These are phyloP conservation scores for Andrena camellia DNA, from an alignment of 2,888 invertebrate genomes.

Conservation along the genomic window DNA sequence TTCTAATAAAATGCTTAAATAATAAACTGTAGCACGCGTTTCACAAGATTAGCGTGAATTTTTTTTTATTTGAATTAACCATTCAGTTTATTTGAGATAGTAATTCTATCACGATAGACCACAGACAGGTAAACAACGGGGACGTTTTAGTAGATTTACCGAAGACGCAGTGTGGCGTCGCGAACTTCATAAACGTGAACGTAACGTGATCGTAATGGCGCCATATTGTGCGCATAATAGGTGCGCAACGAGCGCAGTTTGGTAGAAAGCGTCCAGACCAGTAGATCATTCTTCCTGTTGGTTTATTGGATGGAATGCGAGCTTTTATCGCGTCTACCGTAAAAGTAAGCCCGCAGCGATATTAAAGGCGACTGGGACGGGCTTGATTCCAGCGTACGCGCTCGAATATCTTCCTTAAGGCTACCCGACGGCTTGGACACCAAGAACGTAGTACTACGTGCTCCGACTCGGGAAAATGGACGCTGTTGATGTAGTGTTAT, in stretches of 20 bases:
- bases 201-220: background rate
- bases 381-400: background rate
- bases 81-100: too few species aligned
- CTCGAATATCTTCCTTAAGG: too few species aligned
- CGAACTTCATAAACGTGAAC: slow-evolving; percentile 14
- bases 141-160: background rate
- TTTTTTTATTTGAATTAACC: background rate
- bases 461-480: background rate
- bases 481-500: background rate
- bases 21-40: background rate
- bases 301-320: background rate
- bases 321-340: slow-evolving; percentile 23
- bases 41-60: background rate
- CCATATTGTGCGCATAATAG: slow-evolving; percentile 7
- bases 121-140: background rate
- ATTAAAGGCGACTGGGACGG: slow-evolving; percentile 7
- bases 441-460: background rate
- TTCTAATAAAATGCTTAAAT: too few species aligned
- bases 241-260: background rate
- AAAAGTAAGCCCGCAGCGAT: slow-evolving; percentile 15
- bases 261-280: background rate
- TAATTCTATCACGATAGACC: background rate
- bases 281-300: slow-evolving; percentile 17
- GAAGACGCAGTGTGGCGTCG: background rate
- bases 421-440: too few species aligned